Conservation (phyloP, 2,888 invertebrate genomes). For the Hoplodrina ambigua region DNA sequence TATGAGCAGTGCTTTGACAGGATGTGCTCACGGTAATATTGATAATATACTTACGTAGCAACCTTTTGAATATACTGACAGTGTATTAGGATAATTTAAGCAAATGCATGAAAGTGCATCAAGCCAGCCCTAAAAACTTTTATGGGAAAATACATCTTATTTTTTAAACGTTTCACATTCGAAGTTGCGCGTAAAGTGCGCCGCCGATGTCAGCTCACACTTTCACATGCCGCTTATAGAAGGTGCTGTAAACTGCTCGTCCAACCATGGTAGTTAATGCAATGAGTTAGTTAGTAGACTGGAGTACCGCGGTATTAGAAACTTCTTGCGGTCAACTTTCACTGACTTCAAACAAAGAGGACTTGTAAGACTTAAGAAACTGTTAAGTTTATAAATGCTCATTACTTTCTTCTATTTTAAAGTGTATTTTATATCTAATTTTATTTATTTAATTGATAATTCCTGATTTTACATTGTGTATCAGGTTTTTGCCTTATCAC, state of each 20-base stretch:
- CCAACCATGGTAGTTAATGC: slow-evolving; percentile 18
- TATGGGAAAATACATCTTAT: neutral
- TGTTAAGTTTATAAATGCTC: slow-evolving; percentile 11
- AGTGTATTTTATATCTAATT: too few species aligned
- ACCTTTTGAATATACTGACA: too few species aligned
- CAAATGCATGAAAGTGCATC: neutral
- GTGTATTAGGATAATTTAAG: too few species aligned
- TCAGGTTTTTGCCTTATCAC: too few species aligned
- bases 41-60: too few species aligned
- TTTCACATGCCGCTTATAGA: slow-evolving; percentile 6
- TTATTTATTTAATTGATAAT: too few species aligned
- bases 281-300: slow-evolving; percentile 24
- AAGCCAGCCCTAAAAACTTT: neutral
- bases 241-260: slow-evolving; percentile 27
- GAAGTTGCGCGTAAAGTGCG: neutral
- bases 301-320: slow-evolving; percentile 14
- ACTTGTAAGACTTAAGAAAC: slow-evolving; percentile 13
- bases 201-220: neutral
- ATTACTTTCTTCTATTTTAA: slow-evolving; percentile 4
- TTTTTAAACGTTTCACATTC: neutral
- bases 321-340: slow-evolving; percentile 22
- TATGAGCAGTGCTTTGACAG: neutral
- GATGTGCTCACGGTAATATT: neutral
- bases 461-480: too few species aligned
- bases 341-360: slow-evolving; percentile 21